Evolutionary conservation across 2,113 vertebrate species (phyloP), one percentile per base, ranked within the genome.

Genomic region (Vicugna pacos): DNA sequence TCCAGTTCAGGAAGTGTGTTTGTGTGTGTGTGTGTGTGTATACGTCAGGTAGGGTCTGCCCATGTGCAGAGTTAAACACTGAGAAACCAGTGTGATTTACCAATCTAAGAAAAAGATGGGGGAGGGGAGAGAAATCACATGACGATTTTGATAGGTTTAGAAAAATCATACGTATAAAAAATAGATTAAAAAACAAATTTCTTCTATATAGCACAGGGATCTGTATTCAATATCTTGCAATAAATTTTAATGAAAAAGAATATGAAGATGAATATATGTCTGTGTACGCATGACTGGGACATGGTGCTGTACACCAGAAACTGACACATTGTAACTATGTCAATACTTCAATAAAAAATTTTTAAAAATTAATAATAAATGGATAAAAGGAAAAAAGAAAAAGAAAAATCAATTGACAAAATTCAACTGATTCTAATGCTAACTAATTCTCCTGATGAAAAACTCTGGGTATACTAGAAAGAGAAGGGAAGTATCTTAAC

Each of bases 401-500:
- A 42, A 92, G 56, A 87, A 93, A 96, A 95, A 69, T 22, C 5
- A 65, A 60, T 89, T 91, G 28, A 91, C 11, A 65, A 67, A 67
- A 52, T 92, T 65, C 3, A 69, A 38, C 13, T 42, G 38, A 42
- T 42, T 42, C 38, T 42, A 42, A 42, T 42, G 38, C 38, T 42
- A 42, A 69, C 24, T 87, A 42, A 42, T 76, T 60, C 2, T 6
- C 46, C 38, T 69, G 26, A 86, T 79, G 69, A 64, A 82, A 95
- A 95, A 77, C 24, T 54, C 13, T 2, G 67, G 92, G 54, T 72
- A 64, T 24, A 75, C 14, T 72, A 54, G 38, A 24, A 48, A 86
- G 86, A 92, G 6, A 75, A 91, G n/a, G 9, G 8, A 56, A 89
- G 50, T 28, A 38, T 24, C 13, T 72, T 93, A 48, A 85, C 32